A percentile compares a stretch with the other conserved stretches of the same genome.
These are phyloP conservation scores for Brachionus koreanus DNA, from an alignment of 1,140 invertebrate species.

Conservation along the genomic window DNA sequence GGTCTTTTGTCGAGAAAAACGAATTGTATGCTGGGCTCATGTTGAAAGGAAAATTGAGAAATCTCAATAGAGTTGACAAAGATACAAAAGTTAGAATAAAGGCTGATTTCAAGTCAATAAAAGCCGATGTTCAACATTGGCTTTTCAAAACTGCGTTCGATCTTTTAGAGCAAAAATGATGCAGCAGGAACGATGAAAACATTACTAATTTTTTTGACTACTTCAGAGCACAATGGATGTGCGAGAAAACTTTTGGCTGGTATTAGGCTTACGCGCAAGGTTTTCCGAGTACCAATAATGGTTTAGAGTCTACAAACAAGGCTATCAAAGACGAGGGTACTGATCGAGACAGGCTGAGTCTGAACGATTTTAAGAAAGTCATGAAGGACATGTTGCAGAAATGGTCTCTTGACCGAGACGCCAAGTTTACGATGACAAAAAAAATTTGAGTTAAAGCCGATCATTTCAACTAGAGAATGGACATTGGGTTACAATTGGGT, in stretches of 20 bases:
- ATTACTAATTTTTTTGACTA: not conserved
- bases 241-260: not conserved
- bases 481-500: too few species aligned
- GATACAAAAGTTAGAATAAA: not conserved
- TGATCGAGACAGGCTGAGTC: not conserved
- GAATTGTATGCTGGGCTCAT: slow-evolving; percentile 29
- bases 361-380: not conserved
- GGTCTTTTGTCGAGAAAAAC: slow-evolving; percentile 17
- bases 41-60: not conserved
- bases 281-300: not conserved
- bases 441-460: not conserved
- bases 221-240: not conserved
- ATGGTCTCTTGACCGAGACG: not conserved
- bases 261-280: not conserved
- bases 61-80: not conserved
- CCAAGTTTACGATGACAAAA: not conserved
- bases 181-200: not conserved
- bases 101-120: not conserved
- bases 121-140: not conserved
- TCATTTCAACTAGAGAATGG: not conserved
- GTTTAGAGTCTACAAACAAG: not conserved
- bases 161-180: slow-evolving; percentile 13
- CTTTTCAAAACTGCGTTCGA: not conserved
- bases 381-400: not conserved
- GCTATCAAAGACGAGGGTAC: not conserved